Conservation (phyloP, 2,113 vertebrate species). For the Dascyllus trimaculatus region DNA sequence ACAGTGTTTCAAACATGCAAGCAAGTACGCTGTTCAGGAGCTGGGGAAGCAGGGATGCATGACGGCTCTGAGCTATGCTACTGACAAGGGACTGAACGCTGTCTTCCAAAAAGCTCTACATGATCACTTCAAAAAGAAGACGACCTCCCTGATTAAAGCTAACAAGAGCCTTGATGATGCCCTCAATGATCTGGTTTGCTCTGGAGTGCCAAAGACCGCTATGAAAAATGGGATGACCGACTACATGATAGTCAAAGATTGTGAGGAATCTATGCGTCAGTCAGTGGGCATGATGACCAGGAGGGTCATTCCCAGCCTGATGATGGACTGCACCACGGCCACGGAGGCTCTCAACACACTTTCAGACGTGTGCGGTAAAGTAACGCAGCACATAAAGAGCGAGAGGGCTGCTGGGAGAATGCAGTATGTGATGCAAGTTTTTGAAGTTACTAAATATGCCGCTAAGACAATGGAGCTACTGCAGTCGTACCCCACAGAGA, state of each 20-base stretch:
- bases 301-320: not conserved
- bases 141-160: not conserved
- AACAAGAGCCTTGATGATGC: fast-evolving
- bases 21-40: constrained; percentile 17
- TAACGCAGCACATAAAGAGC: not conserved
- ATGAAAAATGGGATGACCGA: not conserved
- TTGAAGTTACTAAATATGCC: not conserved
- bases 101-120: not conserved
- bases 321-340: constrained; percentile 21
- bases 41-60: not conserved
- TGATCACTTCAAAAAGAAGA: fast-evolving
- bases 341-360: fast-evolving
- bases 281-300: not conserved
- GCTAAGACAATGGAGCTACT: not conserved
- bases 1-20: not conserved
- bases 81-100: fast-evolving
- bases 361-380: not conserved
- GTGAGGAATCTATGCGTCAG: not conserved
- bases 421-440: fast-evolving
- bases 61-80: fast-evolving
- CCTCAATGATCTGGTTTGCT: not conserved
- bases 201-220: constrained; percentile 13
- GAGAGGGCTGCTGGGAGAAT: fast-evolving
- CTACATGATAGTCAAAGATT: not conserved
- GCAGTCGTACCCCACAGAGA: not conserved